Base-by-base conservation (phyloP, 2,113 vertebrate genomes). In the Bombycilla garrulus region DNA sequence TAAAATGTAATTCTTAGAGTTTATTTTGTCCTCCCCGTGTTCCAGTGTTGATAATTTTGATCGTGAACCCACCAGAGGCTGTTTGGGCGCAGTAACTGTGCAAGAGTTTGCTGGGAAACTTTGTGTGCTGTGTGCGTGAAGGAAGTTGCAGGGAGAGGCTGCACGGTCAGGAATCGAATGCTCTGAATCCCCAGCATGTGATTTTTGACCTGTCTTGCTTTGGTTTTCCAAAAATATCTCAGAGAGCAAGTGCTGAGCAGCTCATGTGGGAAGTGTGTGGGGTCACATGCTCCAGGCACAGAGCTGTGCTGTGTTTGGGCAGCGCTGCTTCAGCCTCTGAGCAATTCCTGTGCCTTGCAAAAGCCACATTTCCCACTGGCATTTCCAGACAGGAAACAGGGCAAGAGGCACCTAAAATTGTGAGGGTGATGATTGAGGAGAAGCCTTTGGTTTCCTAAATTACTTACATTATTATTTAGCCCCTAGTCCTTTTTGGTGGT, bases 1-100 rank as follows among this genome's bases (percentile, higher is more conserved):
- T 84, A 67, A 78, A 92, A 96, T 96, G 95, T 96, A 96, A 96
- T 69, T 6, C 62, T 80, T 77, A 17, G 48, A 77, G 62, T 67
- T 93, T 76, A 0, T 54, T 62, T 71, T 71, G 2, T 81, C 69
- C 53, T 78, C 48, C 19, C 48, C 9, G 1, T 8, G 26, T 31
- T 24, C 5, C 20, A 13, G 26, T 21, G 50, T 3, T 62, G 67
- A 8, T 64, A 3, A 40, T 8, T 74, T 66, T 67, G 70, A 15
- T 36, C 11, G 1, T 4, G 25, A 62, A 13, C 35, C 44, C 44
- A 1, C 80, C 36, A 19, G 9, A 33, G 48, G 65, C 24, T 14
- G 2, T 45, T 69, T 47, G 72, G 48, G 81, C 9, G 2, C 45
- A 16, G 86, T 3, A 57, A 17, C 62, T 38, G 1, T 10, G 28